Percentiles rank a stretch among this genome's conserved stretches.
These are phyloP conservation scores for Dynastes maya DNA, from an alignment of 2,888 invertebrate species.

Conservation along the genomic window DNA sequence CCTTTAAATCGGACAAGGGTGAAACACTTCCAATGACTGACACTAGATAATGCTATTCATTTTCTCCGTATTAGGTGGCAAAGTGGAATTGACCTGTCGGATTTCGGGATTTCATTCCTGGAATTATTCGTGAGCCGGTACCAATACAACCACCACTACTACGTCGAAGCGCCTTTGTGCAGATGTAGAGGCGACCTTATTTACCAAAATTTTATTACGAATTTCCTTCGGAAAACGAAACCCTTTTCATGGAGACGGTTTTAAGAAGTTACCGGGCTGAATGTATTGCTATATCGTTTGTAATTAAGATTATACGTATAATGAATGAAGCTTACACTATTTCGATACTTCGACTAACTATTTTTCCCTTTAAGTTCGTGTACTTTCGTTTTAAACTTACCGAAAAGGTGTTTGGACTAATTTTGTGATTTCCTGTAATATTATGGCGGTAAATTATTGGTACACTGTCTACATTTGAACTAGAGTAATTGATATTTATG, in stretches of 20 bases:
- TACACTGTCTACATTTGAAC: too few species aligned
- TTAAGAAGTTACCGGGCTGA: too few species aligned
- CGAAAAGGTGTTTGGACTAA: too few species aligned
- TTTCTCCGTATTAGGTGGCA: conserved; percentile 42
- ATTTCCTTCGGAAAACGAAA: background rate
- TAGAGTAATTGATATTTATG: too few species aligned
- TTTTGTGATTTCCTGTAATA: too few species aligned
- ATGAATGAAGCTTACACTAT: too few species aligned
- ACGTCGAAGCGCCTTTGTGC: conserved; percentile 8
- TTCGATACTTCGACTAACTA: too few species aligned
- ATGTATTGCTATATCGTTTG: too few species aligned
- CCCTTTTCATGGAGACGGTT: background rate
- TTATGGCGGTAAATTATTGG: too few species aligned
- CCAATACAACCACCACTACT: background rate
- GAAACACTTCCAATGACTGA: conserved; percentile 40
- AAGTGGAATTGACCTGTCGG: conserved; percentile 46
- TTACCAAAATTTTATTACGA: background rate
- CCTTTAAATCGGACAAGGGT: conserved; percentile 42
- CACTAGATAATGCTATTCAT: conserved; percentile 46
- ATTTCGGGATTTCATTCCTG: conserved; percentile 26
- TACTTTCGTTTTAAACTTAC: too few species aligned
- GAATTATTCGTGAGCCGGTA: conserved; percentile 29
- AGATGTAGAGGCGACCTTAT: conserved; percentile 8
- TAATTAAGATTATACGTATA: too few species aligned
- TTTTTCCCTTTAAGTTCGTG: too few species aligned